Base-by-base conservation (phyloP, 2,113 vertebrate species). In the Calonectris borealis region DNA sequence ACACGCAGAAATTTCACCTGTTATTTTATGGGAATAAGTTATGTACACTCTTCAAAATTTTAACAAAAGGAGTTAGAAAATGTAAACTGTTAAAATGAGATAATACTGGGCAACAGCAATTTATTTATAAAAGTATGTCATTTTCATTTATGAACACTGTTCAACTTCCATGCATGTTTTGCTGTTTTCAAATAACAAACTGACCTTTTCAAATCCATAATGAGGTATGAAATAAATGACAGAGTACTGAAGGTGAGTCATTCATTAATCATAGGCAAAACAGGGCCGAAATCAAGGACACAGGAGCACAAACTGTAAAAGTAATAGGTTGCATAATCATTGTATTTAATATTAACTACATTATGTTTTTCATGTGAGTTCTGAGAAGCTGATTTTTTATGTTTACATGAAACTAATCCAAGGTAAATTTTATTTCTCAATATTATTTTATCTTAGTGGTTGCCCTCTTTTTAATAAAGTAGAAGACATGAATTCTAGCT, bases 161-260 rank as follows among this genome's bases (percentile, higher is more conserved):
- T 75, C 44, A 83, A 92, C 84, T 94, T 93, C 72, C 70, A 36
- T 81, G 84, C 61, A 36, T 71, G 79, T 97, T 93, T 88, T 88
- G 93, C 96, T 93, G 92, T 94, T 97, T 96, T 73, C 86, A 97
- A 77, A 90, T 86, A 62, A 25, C 7, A 68, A 76, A 66, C 34
- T 76, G 97, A 96, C 96, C 97, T 97, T 97, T 97, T 95, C 97
- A 98, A 98, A 98, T 98, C 98, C 98, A 98, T 98, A 98, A 94
- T 83, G 95, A 97, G 91, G 98, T 97, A 98, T 98, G 98, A 98
- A 98, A 98, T 98, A 98, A 97, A 98, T 98, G 98, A 98, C 96
- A 96, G 95, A 95, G 84, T 95, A 91, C 97, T 94, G 95, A 97
- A 97, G 97, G 98, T 97, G 93, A 98, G 97, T 98, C 94, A 98